Evolutionary conservation across 2,113 vertebrate genomes (phyloP).

Genomic region (Lophius piscatorius): DNA sequence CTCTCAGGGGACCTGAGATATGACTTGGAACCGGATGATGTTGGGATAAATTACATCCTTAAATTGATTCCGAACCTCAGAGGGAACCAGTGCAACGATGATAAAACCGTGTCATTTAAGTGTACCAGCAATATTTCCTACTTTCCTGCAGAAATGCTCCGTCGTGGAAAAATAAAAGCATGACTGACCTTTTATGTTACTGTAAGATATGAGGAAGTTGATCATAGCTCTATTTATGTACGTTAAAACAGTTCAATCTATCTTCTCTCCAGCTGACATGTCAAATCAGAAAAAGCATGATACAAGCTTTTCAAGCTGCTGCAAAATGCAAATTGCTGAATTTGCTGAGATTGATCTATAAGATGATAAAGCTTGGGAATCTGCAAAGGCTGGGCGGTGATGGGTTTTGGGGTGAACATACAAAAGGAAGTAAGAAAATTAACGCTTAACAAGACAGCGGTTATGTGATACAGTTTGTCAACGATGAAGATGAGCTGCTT

Average conservation of each 20-base stretch:
- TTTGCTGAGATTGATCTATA: no score
- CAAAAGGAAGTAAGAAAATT: no score
- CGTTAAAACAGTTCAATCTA: constrained; percentile 6
- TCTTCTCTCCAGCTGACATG: constrained; percentile 9
- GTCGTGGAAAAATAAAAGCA: constrained; percentile 31
- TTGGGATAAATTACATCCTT: constrained; percentile 53
- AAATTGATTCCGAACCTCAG: constrained; percentile 46
- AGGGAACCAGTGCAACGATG: constrained; percentile 21
- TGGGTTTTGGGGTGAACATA: no score
- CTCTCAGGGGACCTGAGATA: constrained; percentile 21
- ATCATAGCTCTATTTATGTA: constrained; percentile 16
- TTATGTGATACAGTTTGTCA: no score
- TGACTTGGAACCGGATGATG: constrained; percentile 14
- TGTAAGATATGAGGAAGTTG: constrained; percentile 33
- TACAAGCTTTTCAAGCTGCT: constrained; percentile 8
- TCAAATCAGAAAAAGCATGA: constrained; percentile 5
- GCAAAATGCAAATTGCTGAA: no score
- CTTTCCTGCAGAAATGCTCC: constrained; percentile 18
- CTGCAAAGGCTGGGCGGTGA: no score
- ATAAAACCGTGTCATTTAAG: constrained; percentile 40
- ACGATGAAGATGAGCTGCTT: no score
- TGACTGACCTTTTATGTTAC: constrained; percentile 26
- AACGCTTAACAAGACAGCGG: no score
- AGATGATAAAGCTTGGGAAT: no score
- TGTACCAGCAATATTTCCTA: constrained; percentile 16